phyloP scores from a whole-genome alignment of 2,888 invertebrate genomes.

The Crossocerus cetratus region DNA sequence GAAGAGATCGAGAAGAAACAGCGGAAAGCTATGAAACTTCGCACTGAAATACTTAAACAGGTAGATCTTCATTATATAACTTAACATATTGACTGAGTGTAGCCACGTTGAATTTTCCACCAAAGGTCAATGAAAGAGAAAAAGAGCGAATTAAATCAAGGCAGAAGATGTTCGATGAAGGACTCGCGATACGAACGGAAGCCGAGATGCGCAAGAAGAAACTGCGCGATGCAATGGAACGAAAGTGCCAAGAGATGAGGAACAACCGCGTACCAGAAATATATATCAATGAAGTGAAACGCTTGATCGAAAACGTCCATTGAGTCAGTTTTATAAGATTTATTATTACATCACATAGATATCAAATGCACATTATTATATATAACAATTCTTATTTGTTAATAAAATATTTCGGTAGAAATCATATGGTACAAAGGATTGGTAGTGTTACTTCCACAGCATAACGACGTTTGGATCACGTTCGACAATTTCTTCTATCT shows the following conservation, averaged over 20 bases:
- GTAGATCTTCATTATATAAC: constrained; percentile 57
- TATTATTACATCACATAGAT: not conserved
- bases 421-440: constrained; percentile 32
- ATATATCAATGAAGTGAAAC: constrained; percentile 78
- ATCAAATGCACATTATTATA: no score
- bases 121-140: constrained; percentile 84
- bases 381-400: not conserved
- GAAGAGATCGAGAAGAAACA: constrained; percentile 75
- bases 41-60: constrained; percentile 83
- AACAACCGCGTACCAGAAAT: constrained; percentile 79
- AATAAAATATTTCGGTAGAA: not conserved
- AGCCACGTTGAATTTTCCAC: not conserved
- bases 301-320: constrained; percentile 68
- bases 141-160: constrained; percentile 81
- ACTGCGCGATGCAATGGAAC: constrained; percentile 78
- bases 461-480: constrained; percentile 89
- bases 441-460: constrained; percentile 83
- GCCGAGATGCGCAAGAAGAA: constrained; percentile 79
- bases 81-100: not conserved
- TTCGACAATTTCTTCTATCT: constrained; percentile 90
- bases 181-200: constrained; percentile 81
- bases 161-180: constrained; percentile 83
- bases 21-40: constrained; percentile 79
- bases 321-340: constrained; percentile 40
- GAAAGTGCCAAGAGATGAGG: constrained; percentile 81